Base-by-base conservation (phyloP, 2,797 vertebrate genomes). In the Gymnodraco acuticeps region DNA sequence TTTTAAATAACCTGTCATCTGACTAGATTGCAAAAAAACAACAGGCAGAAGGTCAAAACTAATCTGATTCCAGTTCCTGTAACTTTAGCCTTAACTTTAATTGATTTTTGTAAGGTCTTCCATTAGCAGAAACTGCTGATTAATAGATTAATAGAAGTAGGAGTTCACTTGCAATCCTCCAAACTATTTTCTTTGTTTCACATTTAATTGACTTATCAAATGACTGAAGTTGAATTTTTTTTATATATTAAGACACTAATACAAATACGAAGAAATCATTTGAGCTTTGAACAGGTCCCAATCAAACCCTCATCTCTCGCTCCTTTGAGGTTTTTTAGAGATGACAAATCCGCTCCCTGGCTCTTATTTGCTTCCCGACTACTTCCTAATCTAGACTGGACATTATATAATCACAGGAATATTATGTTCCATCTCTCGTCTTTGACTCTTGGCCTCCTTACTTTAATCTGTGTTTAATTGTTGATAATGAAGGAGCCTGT, bases 11-110 rank as follows among this genome's bases (percentile, higher is more conserved):
- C 68, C 20, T n/a, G 52, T 31, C 10, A 0, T 17, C 5, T 10
- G 41, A 33, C 62, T 77, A 67, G 51, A 31, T 51, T 53, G 10
- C 15, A 11, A 20, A 27, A 27, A 3, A 27, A 27, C 23, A 61
- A 43, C 27, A 5, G 53, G 6, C 10, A 69, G 33, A 62, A 61
- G 74, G 54, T 73, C 64, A 64, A 46, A 76, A 73, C 72, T 55
- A 79, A 70, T 64, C 59, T 47, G 58, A 64, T 59, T 59, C 38
- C 58, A 58, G 46, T 55, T 70, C 52, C 43, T 63, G 64, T 70
- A 73, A 81, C 55, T 50, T 48, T 0, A 61, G 65, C 48, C 53
- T 53, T n/a, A 41, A 20, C 20, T 71, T 41, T 23, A 51, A 45
- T 62, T 52, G 2, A 33, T 59, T 14, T 14, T 27, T 45, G 31